Conservation (phyloP, 2,113 vertebrate species). For the Macrotus californicus region DNA sequence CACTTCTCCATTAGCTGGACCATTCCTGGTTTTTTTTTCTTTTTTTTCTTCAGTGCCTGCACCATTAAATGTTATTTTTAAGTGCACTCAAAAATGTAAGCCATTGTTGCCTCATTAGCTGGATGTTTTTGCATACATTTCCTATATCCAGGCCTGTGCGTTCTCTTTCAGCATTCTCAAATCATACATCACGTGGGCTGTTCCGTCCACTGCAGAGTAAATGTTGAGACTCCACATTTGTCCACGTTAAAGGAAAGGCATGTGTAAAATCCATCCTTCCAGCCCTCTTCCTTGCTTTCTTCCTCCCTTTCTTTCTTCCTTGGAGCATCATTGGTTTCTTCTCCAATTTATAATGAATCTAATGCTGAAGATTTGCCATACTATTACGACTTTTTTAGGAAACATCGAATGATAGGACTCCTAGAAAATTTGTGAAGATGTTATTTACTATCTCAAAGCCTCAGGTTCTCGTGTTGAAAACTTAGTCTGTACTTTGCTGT, state of each 20-base stretch:
- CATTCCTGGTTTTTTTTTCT: slow-evolving; percentile 14
- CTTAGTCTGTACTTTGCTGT: slow-evolving; percentile 52
- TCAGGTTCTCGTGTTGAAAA: slow-evolving; percentile 53
- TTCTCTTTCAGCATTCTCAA: slow-evolving; percentile 54
- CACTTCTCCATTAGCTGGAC: not conserved
- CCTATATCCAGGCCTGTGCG: slow-evolving; percentile 44
- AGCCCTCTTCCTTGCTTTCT: not conserved
- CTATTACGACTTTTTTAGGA: slow-evolving; percentile 18
- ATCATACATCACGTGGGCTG: slow-evolving; percentile 48
- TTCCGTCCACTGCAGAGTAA: slow-evolving; percentile 61
- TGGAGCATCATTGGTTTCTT: slow-evolving; percentile 20
- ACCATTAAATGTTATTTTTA: slow-evolving; percentile 50
- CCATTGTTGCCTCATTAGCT: slow-evolving; percentile 49
- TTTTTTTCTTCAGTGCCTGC: not conserved
- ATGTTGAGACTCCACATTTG: slow-evolving; percentile 48
- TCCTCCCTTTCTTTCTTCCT: not conserved
- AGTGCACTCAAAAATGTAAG: slow-evolving; percentile 43
- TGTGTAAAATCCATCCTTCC: not conserved
- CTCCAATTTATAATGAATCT: slow-evolving; percentile 43
- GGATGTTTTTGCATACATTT: slow-evolving; percentile 54
- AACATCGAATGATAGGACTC: slow-evolving; percentile 8
- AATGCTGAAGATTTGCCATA: slow-evolving; percentile 61
- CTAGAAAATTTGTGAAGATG: slow-evolving; percentile 34
- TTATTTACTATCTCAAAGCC: slow-evolving; percentile 59
- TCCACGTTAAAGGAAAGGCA: slow-evolving; percentile 30